Evolutionary conservation across 2,888 invertebrate genomes (phyloP), one percentile per base, ranked within the genome.

Genomic region (Stenolophus ochropezus): DNA sequence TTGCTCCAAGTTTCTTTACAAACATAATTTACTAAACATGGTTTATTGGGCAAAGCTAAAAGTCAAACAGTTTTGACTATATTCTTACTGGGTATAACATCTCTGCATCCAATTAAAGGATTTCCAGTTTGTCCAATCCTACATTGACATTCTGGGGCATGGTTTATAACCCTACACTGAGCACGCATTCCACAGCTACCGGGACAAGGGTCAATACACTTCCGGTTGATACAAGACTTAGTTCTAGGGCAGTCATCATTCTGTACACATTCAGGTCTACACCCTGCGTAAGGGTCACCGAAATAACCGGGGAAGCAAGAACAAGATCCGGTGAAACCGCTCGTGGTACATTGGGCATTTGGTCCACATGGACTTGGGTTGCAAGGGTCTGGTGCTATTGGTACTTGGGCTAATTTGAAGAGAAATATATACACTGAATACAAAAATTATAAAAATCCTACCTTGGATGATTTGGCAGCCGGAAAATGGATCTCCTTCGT

Each of bases 181-280:
- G 95, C 94, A 87, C 94, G 94, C 84, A 94, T 90, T 84, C 95
- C 96, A 88, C 96, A 96, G 83, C 92, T 93, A 84, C 95, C 95
- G 82, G 93, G 93, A 87, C 96, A 96, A 79, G 96, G 95, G 89
- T 96, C 93, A 86, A 92, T 91, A 87, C 96, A 96, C 90, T 94
- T 95, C 88, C 94, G 94, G 88, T 93, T 94, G 83, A 93, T 91
- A 89, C 96, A 96, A 81, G 95, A 94, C 88, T 91, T 93, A 84
- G 93, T 91, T 84, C 91, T 90, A 84, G 93, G 90, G 87, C 96
- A 96, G 86, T 95, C 95, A 76, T 93, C 92, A 87, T 95, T 95
- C 89, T 94, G 93, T 56, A 94, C 92, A 87, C 95, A 96, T 90
- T 95, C 94, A n/a, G 95, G 95, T 85, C 95, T 92, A 88, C 96